phyloP scores from a whole-genome alignment of 2,797 vertebrate genomes.

The Lutjanus campechanus region DNA sequence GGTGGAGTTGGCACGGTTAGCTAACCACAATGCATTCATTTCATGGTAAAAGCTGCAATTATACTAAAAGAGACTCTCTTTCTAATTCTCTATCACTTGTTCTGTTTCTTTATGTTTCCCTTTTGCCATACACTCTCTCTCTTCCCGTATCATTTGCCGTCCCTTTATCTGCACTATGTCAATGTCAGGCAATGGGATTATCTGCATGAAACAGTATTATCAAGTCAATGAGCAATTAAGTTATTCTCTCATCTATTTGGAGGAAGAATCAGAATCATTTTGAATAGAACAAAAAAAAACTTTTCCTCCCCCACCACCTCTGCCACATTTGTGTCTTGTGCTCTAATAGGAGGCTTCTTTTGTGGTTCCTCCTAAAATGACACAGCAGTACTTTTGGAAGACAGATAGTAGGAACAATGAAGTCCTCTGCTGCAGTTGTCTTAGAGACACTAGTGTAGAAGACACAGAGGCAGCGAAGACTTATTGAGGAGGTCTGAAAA shows the following conservation, averaged over 20 bases:
- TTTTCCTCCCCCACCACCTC: conserved; percentile 33
- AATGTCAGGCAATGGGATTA: conserved; percentile 93
- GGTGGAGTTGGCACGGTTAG: conserved; percentile 73
- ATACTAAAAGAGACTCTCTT: conserved; percentile 88
- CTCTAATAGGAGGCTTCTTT: conserved; percentile 44
- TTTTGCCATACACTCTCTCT: conserved; percentile 37
- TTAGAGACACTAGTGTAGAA: conserved; percentile 5
- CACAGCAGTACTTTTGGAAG: conserved; percentile 30
- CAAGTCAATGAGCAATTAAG: conserved; percentile 95
- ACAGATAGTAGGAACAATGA: conserved; percentile 29
- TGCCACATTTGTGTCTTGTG: conserved; percentile 55
- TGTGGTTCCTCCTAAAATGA: conserved; percentile 23
- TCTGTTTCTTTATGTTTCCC: conserved; percentile 54
- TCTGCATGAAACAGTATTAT: conserved; percentile 94
- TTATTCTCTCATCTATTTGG: conserved; percentile 91
- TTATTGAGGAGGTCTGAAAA: conserved; percentile 9
- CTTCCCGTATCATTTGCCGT: conserved; percentile 30
- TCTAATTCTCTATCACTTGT: conserved; percentile 54
- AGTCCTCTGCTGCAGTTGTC: conserved; percentile 5
- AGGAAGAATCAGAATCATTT: conserved; percentile 78
- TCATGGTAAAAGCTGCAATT: conserved; percentile 94
- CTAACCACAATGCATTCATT: conserved; percentile 92
- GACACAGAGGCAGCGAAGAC: not conserved
- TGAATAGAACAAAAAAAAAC: conserved; percentile 38
- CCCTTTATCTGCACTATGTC: conserved; percentile 85